These are phyloP conservation scores for Crocodylus rhombifer DNA, from an alignment of 2,797 vertebrate species.

Conservation along the genomic window DNA sequence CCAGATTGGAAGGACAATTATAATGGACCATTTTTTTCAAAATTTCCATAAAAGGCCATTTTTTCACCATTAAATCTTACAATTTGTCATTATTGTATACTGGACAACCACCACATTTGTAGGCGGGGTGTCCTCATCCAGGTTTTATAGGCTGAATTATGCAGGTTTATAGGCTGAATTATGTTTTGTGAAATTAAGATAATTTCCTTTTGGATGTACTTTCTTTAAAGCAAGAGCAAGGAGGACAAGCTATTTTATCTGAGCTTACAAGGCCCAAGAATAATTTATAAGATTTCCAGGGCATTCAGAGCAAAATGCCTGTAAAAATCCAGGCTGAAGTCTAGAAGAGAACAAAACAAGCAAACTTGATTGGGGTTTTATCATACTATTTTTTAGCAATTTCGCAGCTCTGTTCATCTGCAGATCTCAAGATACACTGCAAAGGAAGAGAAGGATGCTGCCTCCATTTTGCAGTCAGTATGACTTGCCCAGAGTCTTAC, in stretches of 20 bases:
- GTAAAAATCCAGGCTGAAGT: not conserved
- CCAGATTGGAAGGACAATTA: not conserved
- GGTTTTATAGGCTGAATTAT: not conserved
- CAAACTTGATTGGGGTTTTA: not conserved
- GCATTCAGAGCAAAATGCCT: not conserved
- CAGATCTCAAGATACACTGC: not conserved
- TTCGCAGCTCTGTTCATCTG: not conserved
- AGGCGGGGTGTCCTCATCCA: not conserved
- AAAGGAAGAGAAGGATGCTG: not conserved
- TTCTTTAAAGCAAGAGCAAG: slow-evolving; percentile 37
- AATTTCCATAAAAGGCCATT: not conserved
- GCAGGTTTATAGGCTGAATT: not conserved
- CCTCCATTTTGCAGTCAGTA: not conserved
- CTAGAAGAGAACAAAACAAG: not conserved
- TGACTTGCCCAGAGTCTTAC: not conserved
- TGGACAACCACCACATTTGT: not conserved
- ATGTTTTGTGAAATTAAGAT: slow-evolving; percentile 7
- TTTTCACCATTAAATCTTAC: not conserved
- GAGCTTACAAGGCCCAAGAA: not conserved
- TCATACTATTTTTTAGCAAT: not conserved
- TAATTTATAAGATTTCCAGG: not conserved
- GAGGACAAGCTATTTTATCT: not conserved
- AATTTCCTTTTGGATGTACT: slow-evolving; percentile 35
- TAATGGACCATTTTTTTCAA: not conserved
- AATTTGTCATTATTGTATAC: not conserved